These are phyloP conservation scores for Pheosia gnoma DNA, from an alignment of 2,888 invertebrate genomes.

Conservation along the genomic window DNA sequence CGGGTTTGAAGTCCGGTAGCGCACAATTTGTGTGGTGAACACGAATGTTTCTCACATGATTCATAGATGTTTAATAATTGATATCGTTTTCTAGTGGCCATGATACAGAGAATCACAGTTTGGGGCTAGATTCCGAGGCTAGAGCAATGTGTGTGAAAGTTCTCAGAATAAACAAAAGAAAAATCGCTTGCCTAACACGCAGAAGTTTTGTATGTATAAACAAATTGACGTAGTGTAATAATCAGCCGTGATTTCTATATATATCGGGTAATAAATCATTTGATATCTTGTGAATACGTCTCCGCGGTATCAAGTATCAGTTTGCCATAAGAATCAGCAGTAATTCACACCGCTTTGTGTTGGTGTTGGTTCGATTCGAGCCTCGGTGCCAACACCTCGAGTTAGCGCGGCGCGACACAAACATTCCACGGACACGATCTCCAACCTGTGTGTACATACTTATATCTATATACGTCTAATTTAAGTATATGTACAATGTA, in stretches of 20 bases:
- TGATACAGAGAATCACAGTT: too few relatives aligned
- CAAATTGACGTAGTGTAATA: slow-evolving; percentile 31
- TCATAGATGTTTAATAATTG: too few relatives aligned
- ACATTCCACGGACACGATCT: slow-evolving; percentile 53
- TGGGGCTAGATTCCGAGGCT: too few relatives aligned
- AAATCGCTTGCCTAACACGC: neutral
- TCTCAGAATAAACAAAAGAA: neutral
- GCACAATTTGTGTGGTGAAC: too few relatives aligned
- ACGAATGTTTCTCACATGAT: too few relatives aligned
- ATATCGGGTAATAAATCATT: slow-evolving; percentile 64
- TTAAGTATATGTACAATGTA: too few relatives aligned
- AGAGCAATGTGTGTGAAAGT: too few relatives aligned
- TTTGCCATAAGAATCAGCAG: slow-evolving; percentile 66
- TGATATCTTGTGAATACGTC: slow-evolving; percentile 64
- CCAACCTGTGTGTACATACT: slow-evolving; percentile 46
- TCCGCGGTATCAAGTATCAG: slow-evolving; percentile 60
- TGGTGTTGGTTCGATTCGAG: slow-evolving; percentile 54
- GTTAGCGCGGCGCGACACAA: slow-evolving; percentile 65
- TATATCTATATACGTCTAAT: slow-evolving; percentile 8
- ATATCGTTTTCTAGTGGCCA: too few relatives aligned
- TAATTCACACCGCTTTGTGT: slow-evolving; percentile 66
- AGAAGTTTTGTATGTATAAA: slow-evolving; percentile 9
- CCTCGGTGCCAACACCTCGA: slow-evolving; percentile 50
- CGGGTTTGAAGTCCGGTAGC: too few relatives aligned
- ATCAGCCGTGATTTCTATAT: slow-evolving; percentile 39